A percentile compares a stretch with the other conserved stretches of the same genome.
Evolutionary conservation across 2,113 vertebrate genomes (phyloP).

Genomic region (Tychaedon coryphoeus): DNA sequence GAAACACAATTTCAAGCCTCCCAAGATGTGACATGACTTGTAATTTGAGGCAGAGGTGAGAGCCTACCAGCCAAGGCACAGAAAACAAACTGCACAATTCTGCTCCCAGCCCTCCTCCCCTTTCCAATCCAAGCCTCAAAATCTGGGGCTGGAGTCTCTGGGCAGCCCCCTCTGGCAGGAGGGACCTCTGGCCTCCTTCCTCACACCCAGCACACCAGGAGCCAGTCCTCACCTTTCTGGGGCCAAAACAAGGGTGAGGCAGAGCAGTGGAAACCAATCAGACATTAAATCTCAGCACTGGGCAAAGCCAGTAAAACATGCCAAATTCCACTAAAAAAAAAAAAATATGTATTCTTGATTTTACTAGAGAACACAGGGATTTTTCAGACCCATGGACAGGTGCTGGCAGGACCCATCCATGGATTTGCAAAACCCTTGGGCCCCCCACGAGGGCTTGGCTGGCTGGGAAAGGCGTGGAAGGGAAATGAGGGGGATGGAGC

Average conservation of each 20-base stretch:
- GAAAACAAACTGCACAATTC: not conserved
- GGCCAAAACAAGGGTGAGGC: not conserved
- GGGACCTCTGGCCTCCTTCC: not conserved
- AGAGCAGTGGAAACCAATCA: not conserved
- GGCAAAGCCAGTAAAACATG: not conserved
- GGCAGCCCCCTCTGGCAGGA: not conserved
- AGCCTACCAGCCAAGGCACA: not conserved
- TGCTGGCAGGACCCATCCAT: not conserved
- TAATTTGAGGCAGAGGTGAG: slow-evolving; percentile 37
- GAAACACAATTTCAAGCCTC: slow-evolving; percentile 53
- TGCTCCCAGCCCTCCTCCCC: not conserved
- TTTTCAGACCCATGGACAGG: not conserved
- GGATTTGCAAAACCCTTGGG: not conserved
- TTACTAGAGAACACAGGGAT: rapidly evolving
- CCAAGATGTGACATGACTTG: slow-evolving; percentile 45
- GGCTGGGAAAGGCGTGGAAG: not conserved
- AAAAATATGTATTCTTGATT: not conserved
- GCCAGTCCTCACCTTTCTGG: not conserved
- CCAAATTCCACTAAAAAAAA: not conserved
- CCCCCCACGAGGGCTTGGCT: rapidly evolving
- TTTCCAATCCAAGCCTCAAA: not conserved
- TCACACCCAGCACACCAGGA: not conserved
- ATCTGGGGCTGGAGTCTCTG: not conserved
- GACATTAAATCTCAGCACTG: not conserved
- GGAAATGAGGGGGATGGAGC: not conserved